A percentile compares a stretch with the other conserved stretches of the same genome.
These are phyloP conservation scores for Betta splendens DNA, from an alignment of 2,797 vertebrate genomes.

Conservation along the genomic window DNA sequence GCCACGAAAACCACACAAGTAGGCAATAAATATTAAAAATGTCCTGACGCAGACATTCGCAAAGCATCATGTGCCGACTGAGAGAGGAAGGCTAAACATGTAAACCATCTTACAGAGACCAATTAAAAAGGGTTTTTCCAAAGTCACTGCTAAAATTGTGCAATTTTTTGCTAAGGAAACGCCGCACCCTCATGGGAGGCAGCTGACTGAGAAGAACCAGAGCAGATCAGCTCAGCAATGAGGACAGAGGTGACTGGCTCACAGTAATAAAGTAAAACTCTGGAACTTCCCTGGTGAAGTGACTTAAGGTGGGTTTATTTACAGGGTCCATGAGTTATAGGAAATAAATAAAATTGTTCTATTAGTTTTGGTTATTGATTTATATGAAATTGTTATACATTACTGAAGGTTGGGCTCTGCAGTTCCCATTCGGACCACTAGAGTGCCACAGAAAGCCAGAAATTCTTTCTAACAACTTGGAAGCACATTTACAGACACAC, in stretches of 20 bases:
- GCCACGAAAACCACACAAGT: not conserved
- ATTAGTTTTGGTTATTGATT: not conserved
- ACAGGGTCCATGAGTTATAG: not conserved
- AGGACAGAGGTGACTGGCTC: conserved; percentile 23
- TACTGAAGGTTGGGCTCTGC: not conserved
- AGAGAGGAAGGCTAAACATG: conserved; percentile 7
- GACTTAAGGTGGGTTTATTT: too few species aligned
- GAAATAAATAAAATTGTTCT: not conserved
- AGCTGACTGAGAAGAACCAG: conserved; percentile 36
- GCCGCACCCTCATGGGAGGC: conserved; percentile 37
- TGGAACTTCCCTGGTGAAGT: conserved; percentile 15
- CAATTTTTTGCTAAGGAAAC: conserved; percentile 53
- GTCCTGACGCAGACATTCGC: not conserved
- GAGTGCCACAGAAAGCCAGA: conserved; percentile 64
- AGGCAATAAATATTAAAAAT: not conserved
- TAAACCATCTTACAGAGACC: conserved; percentile 26
- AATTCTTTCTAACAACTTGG: conserved; percentile 18
- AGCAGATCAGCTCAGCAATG: conserved; percentile 17
- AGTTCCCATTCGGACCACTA: conserved; percentile 62
- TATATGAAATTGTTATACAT: not conserved
- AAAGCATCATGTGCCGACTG: conserved; percentile 4
- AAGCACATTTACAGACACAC: conserved; percentile 49
- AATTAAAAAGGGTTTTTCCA: conserved; percentile 21
- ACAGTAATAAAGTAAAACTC: conserved; percentile 13
- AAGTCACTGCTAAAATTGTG: conserved; percentile 21